Evolutionary conservation across 2,888 invertebrate species (phyloP), one percentile per base, ranked within the genome.

Genomic region (Schizaphis graminum): DNA sequence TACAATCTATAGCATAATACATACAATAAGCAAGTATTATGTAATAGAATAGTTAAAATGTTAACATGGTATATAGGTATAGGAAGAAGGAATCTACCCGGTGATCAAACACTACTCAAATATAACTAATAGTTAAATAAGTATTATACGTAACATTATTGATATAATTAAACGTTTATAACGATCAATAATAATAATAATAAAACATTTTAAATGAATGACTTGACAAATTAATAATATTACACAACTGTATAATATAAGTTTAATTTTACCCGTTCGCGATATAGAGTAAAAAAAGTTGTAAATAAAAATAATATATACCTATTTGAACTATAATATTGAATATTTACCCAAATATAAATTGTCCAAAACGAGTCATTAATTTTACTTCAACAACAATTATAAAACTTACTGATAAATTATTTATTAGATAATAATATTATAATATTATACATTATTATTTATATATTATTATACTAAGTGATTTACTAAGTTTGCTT

Each of bases 281-380:
- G n/a, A n/a, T n/a, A n/a, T 77, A 77, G 21, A 3, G 11, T 57
- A 21, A 47, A 61, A 91, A 41, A 41, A 91, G 8, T 49, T 3
- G 11, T 26, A 24, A 49, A 57, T 56, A 13, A 41, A 91, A 91
- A 35, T n/a, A 53, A 91, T 47, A 44, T 7, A 44, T n/a, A n/a
- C n/a, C n/a, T n/a, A 11, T 16, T 41, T 21, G 88, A 88, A 86
- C 11, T 47, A n/a, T 13, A 86, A 56, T 56, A 35, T 26, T 57
- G 41, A 89, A 41, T 41, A 56, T 5, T 35, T 35, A n/a, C 56
- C 24, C 28, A 8, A 21, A 35, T 77, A 10, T 77, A 10, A 35
- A n/a, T 56, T 11, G 56, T 85, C 57, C 24, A 57, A 91, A 57
- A 91, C 85, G n/a, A 0, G 56, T 57, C 85, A 85, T 91, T 91